Conservation (phyloP, 1,140 invertebrate genomes). For the Bombus pascuorum region DNA sequence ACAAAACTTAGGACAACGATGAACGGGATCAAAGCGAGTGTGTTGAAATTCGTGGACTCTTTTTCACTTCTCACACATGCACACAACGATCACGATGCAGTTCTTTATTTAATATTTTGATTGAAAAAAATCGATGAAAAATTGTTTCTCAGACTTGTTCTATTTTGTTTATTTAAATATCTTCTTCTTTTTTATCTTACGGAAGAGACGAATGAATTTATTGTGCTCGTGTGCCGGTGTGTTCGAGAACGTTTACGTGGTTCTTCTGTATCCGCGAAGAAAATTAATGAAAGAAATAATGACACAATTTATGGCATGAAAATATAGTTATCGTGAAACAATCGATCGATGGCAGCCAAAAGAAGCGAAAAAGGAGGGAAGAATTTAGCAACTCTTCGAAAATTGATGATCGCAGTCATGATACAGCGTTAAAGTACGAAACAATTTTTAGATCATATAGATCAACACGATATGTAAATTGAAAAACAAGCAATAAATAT, state of each 20-base stretch:
- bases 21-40: conserved; percentile 30
- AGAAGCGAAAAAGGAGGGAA: conserved; percentile 2
- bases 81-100: conserved; percentile 30
- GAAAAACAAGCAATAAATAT: conserved; percentile 67
- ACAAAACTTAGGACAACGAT: conserved; percentile 27
- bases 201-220: conserved; percentile 30
- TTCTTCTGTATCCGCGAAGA: neutral
- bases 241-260: neutral
- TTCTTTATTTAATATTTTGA: neutral
- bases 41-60: conserved; percentile 6
- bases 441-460: conserved; percentile 71
- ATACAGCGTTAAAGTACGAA: conserved; percentile 27
- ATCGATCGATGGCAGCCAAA: neutral
- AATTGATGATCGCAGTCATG: neutral
- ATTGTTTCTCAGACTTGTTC: conserved; percentile 27
- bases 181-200: neutral
- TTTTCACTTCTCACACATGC: conserved; percentile 14
- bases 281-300: neutral
- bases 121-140: conserved; percentile 16
- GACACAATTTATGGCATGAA: neutral
- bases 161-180: conserved; percentile 9
- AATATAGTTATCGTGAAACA: neutral
- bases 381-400: neutral
- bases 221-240: conserved; percentile 19
- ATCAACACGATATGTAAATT: conserved; percentile 78